Conservation (phyloP, 1,140 invertebrate species). For the Neodiprion pinetum region DNA sequence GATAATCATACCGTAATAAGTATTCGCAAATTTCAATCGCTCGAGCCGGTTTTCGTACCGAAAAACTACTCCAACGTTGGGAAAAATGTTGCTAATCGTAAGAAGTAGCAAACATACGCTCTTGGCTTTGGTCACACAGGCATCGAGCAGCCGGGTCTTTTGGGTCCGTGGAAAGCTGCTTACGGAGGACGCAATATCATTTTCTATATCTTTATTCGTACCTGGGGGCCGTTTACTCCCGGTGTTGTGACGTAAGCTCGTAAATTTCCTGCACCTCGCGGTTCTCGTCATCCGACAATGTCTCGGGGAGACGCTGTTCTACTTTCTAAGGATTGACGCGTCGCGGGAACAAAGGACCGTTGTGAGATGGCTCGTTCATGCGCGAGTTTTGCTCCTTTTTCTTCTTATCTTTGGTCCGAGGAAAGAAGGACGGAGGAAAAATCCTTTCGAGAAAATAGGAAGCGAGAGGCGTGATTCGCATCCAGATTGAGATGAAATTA, state of each 20-base stretch:
- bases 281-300: neutral
- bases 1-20: too few species aligned
- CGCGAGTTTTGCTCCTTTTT: too few species aligned
- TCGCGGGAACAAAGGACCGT: neutral
- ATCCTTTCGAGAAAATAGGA: too few species aligned
- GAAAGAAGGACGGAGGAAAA: too few species aligned
- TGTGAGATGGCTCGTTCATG: too few species aligned
- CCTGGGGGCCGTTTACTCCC: constrained; percentile 2
- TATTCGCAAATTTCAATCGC: too few species aligned
- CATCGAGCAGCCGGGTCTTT: neutral
- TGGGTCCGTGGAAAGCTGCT: neutral
- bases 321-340: neutral
- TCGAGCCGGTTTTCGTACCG: too few species aligned
- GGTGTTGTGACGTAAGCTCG: neutral
- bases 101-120: neutral
- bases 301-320: neutral
- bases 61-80: too few species aligned
- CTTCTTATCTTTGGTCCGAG: too few species aligned
- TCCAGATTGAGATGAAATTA: too few species aligned
- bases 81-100: too few species aligned
- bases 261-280: neutral
- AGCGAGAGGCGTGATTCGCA: too few species aligned
- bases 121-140: neutral
- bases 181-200: neutral
- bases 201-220: neutral